Conservation (phyloP, 2,888 invertebrate species). For the Parthenolecanium corni region DNA sequence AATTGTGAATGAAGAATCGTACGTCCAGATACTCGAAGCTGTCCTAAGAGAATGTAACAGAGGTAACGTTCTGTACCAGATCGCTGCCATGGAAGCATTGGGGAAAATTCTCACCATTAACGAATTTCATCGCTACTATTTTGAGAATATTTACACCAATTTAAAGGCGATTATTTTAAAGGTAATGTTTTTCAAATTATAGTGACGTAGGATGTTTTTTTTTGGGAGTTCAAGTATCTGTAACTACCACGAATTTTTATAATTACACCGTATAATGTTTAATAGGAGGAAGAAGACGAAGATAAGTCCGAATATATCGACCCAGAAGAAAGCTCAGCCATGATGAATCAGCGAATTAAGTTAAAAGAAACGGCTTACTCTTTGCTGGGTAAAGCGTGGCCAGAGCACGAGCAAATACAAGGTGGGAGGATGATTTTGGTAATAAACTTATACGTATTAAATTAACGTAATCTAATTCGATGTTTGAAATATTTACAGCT, state of each 20-base stretch:
- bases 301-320: background rate
- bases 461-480: background rate
- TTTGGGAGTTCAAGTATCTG: too few species aligned
- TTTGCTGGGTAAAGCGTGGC: conserved; percentile 17
- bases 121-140: conserved; percentile 14
- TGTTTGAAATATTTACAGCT: background rate
- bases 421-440: conserved; percentile 3
- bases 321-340: conserved; percentile 6
- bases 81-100: conserved; percentile 10
- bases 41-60: conserved; percentile 14
- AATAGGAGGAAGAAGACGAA: background rate
- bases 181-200: too few species aligned
- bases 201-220: too few species aligned
- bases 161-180: conserved; percentile 9
- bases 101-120: conserved; percentile 16
- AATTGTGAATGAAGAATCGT: conserved; percentile 14
- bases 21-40: conserved; percentile 14
- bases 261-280: background rate
- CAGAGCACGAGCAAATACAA: conserved; percentile 12
- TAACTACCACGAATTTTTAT: background rate
- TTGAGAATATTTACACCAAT: conserved; percentile 11
- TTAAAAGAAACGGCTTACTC: conserved; percentile 19
- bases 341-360: conserved; percentile 16
- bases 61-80: conserved; percentile 12
- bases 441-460: too few species aligned